These are phyloP conservation scores for Etheostoma perlongum DNA, from an alignment of 2,797 vertebrate genomes.

Conservation along the genomic window DNA sequence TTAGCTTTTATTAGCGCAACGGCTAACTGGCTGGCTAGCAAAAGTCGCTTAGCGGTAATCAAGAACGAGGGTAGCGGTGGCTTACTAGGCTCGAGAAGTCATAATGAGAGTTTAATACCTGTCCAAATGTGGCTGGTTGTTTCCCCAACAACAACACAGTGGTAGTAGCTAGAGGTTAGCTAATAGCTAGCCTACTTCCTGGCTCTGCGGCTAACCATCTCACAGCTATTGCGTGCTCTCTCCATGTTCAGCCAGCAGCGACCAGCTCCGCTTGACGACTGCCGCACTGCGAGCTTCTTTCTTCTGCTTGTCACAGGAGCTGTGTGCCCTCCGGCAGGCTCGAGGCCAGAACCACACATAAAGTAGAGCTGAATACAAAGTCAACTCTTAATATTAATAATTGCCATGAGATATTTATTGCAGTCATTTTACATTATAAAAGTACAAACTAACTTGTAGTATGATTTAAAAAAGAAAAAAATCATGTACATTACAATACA, in stretches of 20 bases:
- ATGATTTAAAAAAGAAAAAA: too few species aligned
- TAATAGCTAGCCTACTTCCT: constrained; percentile 31
- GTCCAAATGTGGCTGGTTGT: constrained; percentile 7
- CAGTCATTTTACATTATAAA: too few species aligned
- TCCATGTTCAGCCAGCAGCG: constrained; percentile 8
- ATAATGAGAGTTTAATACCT: constrained; percentile 52
- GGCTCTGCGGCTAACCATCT: constrained; percentile 26
- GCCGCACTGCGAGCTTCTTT: constrained; percentile 63
- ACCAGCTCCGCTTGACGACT: constrained; percentile 30
- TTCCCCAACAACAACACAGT: neutral
- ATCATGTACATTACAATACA: too few species aligned
- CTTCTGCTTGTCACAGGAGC: constrained; percentile 40
- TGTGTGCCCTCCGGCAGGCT: constrained; percentile 47
- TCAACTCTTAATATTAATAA: too few species aligned
- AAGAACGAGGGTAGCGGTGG: neutral
- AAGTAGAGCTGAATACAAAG: neutral
- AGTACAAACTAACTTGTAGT: too few species aligned
- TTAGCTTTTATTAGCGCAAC: constrained; percentile 54
- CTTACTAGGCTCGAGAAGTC: neutral
- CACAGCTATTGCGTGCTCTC: constrained; percentile 19
- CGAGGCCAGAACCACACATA: constrained; percentile 28
- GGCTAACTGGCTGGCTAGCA: constrained; percentile 46
- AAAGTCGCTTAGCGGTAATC: neutral
- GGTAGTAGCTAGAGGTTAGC: constrained; percentile 18
- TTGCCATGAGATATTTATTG: too few species aligned